Percentiles rank a stretch among this genome's conserved stretches.
These are phyloP conservation scores for Tetragnatha versicolor DNA, from an alignment of 1,140 invertebrate genomes.

Conservation along the genomic window DNA sequence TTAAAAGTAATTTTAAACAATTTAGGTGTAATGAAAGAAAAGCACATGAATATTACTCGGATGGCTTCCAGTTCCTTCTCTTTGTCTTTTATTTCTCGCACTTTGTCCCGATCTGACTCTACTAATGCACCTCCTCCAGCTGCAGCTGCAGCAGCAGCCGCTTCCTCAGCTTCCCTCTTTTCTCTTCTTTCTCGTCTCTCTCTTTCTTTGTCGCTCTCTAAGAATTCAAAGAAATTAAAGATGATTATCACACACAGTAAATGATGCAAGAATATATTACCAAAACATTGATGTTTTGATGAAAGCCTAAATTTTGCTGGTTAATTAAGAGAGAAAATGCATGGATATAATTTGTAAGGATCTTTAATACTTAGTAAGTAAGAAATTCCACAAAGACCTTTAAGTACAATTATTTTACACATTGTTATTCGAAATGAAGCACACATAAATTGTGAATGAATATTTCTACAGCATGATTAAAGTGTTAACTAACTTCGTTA, in stretches of 20 bases:
- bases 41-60: constrained; percentile 64
- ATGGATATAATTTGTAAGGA: background rate
- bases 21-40: background rate
- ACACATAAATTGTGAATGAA: too few relatives aligned
- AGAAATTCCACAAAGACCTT: too few relatives aligned
- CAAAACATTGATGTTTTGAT: background rate
- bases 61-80: constrained; percentile 92
- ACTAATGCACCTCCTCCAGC: background rate
- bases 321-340: background rate
- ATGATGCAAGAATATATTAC: background rate
- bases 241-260: background rate
- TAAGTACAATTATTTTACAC: too few relatives aligned
- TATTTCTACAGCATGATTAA: too few relatives aligned
- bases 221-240: background rate
- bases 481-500: too few relatives aligned
- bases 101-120: constrained; percentile 57
- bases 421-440: too few relatives aligned
- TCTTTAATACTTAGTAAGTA: background rate
- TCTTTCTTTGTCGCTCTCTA: constrained; percentile 59
- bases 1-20: too few relatives aligned
- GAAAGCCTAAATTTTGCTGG: background rate
- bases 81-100: constrained; percentile 75
- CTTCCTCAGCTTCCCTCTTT: constrained; percentile 62
- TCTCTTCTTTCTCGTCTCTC: constrained; percentile 64
- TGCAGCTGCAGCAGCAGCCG: constrained; percentile 33